phyloP scores from a whole-genome alignment of 2,888 invertebrate species.

The Parnassius mnemosyne region DNA sequence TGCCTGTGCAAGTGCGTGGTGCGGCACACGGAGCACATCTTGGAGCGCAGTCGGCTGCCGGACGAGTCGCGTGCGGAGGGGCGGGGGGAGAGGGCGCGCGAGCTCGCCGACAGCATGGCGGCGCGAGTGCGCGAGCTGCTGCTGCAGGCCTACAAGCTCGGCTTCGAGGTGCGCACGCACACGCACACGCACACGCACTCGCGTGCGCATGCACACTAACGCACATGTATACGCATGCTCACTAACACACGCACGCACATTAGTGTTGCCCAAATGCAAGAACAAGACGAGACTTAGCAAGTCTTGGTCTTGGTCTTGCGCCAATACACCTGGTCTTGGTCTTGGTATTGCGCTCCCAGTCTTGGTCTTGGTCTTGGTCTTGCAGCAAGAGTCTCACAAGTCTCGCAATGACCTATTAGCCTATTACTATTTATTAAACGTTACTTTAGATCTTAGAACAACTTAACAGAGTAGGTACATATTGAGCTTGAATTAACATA shows the following conservation, averaged over 20 bases:
- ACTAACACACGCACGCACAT: background rate
- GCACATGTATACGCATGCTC: background rate
- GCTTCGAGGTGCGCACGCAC: slow-evolving; percentile 86
- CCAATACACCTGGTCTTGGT: too few relatives aligned
- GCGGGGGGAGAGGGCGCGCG: slow-evolving; percentile 37
- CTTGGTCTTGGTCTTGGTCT: too few relatives aligned
- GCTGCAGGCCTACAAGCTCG: slow-evolving; percentile 93
- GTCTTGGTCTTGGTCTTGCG: too few relatives aligned
- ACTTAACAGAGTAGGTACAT: too few relatives aligned
- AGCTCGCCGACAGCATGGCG: slow-evolving; percentile 47
- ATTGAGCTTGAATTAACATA: too few relatives aligned
- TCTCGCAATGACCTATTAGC: too few relatives aligned
- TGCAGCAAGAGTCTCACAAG: too few relatives aligned
- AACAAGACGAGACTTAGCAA: too few relatives aligned
- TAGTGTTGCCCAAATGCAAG: too few relatives aligned
- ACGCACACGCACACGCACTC: background rate
- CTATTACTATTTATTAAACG: too few relatives aligned
- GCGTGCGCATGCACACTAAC: background rate
- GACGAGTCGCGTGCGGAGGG: slow-evolving; percentile 9
- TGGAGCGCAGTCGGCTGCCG: slow-evolving; percentile 44
- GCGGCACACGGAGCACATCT: slow-evolving; percentile 48
- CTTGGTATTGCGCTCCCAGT: too few relatives aligned
- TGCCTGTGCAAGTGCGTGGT: slow-evolving; percentile 58
- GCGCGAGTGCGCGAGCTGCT: slow-evolving; percentile 70
- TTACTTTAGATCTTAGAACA: too few relatives aligned